Percentiles rank a stretch among this genome's conserved stretches.
Conservation (phyloP, 2,113 vertebrate species). For the Oceanodroma tethys region DNA sequence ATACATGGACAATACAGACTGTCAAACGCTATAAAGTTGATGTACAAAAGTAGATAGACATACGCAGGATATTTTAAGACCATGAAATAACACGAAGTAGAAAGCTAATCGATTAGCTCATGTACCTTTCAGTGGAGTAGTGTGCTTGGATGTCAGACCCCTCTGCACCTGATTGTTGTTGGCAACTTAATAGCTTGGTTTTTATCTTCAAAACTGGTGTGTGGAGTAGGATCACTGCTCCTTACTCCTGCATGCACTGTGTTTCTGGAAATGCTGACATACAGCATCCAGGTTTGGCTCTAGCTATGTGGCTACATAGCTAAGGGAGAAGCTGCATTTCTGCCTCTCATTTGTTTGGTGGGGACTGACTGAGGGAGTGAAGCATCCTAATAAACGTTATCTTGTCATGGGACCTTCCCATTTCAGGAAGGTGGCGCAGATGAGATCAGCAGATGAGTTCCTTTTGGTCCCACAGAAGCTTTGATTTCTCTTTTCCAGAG, state of each 20-base stretch:
- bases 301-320: background rate
- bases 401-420: too few species aligned
- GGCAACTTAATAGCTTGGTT: background rate
- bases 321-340: background rate
- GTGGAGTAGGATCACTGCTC: background rate
- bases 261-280: background rate
- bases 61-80: background rate
- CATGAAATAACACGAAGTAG: background rate
- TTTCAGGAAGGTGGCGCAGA: background rate
- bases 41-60: background rate
- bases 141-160: background rate
- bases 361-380: background rate
- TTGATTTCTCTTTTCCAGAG: background rate
- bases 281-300: background rate
- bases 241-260: rapidly evolving
- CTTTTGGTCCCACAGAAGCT: background rate
- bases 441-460: background rate
- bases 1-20: rapidly evolving
- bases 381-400: rapidly evolving
- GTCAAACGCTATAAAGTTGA: background rate
- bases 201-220: background rate
- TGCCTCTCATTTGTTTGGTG: background rate
- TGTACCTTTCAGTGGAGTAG: background rate
- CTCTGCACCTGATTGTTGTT: background rate
- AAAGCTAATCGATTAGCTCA: background rate